These are phyloP conservation scores for Cryptus viduatorius DNA, from an alignment of 2,888 invertebrate genomes.

Conservation along the genomic window DNA sequence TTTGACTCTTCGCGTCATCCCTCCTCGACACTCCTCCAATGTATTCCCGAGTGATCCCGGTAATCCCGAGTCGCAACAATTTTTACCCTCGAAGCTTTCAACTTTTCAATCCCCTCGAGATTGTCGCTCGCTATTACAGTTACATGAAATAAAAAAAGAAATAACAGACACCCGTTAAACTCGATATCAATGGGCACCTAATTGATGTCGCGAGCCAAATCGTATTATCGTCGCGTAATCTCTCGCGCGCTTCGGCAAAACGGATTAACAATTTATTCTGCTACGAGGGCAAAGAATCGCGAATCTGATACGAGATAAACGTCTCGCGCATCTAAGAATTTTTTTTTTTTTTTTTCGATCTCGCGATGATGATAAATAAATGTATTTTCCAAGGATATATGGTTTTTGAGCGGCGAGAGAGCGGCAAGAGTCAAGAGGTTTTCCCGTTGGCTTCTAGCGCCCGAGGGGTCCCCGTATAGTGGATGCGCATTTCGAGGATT, in stretches of 20 bases:
- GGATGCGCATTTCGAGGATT: constrained; percentile 72
- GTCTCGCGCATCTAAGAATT: background rate
- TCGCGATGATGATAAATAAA: constrained; percentile 8
- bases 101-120: constrained; percentile 34
- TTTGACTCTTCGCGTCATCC: constrained; percentile 33
- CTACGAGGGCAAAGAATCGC: background rate
- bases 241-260: background rate
- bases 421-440: constrained; percentile 69
- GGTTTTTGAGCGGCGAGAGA: background rate
- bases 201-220: constrained; percentile 41
- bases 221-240: constrained; percentile 30
- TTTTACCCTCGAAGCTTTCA: constrained; percentile 32
- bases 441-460: constrained; percentile 52
- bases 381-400: background rate
- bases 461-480: constrained; percentile 71
- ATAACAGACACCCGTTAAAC: constrained; percentile 7
- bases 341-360: constrained; percentile 1
- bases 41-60: constrained; percentile 50
- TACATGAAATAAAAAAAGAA: constrained; percentile 27
- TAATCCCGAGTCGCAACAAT: constrained; percentile 54
- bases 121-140: background rate
- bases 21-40: constrained; percentile 7
- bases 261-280: constrained; percentile 3
- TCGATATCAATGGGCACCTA: constrained; percentile 47
- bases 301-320: constrained; percentile 20